phyloP scores from a whole-genome alignment of 2,113 vertebrate species.

The Arvicanthis niloticus region DNA sequence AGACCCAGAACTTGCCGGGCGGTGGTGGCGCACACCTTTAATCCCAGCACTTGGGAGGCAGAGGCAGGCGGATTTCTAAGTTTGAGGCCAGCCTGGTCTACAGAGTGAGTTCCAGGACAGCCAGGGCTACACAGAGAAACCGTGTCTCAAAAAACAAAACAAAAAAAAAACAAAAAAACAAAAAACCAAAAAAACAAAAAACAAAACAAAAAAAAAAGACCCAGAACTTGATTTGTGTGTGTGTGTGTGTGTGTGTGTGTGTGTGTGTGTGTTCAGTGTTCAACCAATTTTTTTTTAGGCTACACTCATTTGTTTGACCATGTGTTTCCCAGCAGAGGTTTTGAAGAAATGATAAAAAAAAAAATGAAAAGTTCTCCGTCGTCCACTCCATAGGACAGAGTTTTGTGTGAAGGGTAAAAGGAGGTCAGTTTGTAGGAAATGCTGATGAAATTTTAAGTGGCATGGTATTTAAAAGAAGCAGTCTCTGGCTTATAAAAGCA shows the following conservation, averaged over 20 bases:
- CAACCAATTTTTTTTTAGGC: not conserved
- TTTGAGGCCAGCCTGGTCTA: no score
- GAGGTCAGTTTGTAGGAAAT: constrained; percentile 15
- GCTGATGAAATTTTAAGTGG: constrained; percentile 9
- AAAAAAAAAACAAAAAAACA: no score
- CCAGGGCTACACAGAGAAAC: no score
- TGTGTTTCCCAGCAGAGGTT: not conserved
- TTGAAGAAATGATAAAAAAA: not conserved
- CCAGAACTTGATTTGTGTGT: not conserved
- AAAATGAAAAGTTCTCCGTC: constrained; percentile 24
- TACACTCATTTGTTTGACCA: not conserved
- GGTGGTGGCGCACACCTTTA: no score
- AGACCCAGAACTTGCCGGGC: not conserved
- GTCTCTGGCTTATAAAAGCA: constrained; percentile 40
- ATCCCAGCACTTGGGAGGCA: no score
- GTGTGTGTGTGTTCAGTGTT: not conserved
- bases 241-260: not conserved
- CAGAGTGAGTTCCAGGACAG: no score
- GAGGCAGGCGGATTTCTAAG: no score
- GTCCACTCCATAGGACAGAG: not conserved
- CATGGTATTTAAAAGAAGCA: constrained; percentile 18
- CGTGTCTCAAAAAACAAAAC: no score
- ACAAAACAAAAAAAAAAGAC: no score
- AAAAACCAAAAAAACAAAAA: no score
- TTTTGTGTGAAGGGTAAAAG: constrained; percentile 42